phyloP scores from a whole-genome alignment of 2,113 vertebrate species.

The Pelobates fuscus region DNA sequence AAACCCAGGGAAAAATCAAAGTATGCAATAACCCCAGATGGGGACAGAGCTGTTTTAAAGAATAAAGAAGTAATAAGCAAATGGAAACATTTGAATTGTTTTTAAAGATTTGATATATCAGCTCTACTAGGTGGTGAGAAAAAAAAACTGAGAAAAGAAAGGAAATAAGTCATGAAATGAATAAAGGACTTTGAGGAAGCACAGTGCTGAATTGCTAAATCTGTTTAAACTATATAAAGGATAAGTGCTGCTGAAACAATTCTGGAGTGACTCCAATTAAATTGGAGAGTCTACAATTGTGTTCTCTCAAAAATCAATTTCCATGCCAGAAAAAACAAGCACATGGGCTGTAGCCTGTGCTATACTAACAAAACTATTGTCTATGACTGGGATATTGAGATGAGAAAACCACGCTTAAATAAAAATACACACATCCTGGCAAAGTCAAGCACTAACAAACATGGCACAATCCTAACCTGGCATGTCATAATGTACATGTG shows the following conservation, averaged over 20 bases:
- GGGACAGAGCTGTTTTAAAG: no score
- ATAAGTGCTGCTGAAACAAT: conserved; percentile 1
- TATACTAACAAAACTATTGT: background rate
- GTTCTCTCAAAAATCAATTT: background rate
- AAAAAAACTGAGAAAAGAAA: background rate
- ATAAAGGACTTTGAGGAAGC: background rate
- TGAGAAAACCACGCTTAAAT: no score
- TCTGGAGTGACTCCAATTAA: conserved; percentile 7
- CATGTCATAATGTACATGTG: background rate
- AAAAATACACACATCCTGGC: no score
- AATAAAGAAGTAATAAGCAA: no score
- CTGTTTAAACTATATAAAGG: background rate
- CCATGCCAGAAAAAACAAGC: conserved; percentile 1
- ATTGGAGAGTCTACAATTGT: background rate
- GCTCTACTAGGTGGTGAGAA: no score
- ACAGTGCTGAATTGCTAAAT: background rate
- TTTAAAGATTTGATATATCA: no score
- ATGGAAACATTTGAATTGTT: no score
- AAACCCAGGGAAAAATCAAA: no score
- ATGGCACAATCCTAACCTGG: background rate
- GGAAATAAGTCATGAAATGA: background rate
- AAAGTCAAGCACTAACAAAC: no score
- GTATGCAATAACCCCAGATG: no score
- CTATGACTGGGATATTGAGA: background rate
- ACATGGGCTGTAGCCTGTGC: background rate